Conservation (phyloP, 2,888 invertebrate genomes). For the Apodemia zela region DNA sequence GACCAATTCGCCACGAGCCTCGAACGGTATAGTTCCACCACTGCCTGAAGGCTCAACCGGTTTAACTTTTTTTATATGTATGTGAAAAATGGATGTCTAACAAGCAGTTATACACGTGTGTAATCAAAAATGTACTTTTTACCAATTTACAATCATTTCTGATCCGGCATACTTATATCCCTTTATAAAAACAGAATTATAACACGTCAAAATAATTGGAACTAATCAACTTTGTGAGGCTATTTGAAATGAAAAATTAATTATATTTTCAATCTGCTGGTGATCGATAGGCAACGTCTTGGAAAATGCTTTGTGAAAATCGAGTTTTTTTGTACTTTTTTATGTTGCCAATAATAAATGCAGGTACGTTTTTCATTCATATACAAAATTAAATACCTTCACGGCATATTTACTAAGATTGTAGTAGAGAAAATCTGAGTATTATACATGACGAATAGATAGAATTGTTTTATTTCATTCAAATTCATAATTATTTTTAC, state of each 20-base stretch:
- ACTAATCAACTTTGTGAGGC: conserved; percentile 4
- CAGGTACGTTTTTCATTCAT: conserved; percentile 9
- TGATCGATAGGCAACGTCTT: neutral
- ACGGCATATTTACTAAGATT: neutral
- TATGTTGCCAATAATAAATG: neutral
- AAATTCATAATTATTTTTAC: no score
- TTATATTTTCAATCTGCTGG: neutral
- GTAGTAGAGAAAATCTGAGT: no score
- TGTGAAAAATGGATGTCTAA: no score
- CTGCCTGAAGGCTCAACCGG: no score
- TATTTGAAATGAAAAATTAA: conserved; percentile 1
- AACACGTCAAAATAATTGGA: neutral
- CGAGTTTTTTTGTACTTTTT: neutral
- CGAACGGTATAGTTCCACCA: no score
- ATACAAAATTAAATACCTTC: neutral
- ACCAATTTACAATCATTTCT: neutral
- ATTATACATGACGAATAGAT: no score
- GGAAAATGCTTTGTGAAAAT: neutral
- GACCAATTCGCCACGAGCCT: no score
- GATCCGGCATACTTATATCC: neutral
- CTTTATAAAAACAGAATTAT: neutral
- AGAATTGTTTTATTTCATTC: no score
- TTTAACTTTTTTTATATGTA: no score
- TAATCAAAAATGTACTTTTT: neutral
- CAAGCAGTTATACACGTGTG: no score